Evolutionary conservation across 2,113 vertebrate species (phyloP).

Genomic region (Circaetus gallicus): DNA sequence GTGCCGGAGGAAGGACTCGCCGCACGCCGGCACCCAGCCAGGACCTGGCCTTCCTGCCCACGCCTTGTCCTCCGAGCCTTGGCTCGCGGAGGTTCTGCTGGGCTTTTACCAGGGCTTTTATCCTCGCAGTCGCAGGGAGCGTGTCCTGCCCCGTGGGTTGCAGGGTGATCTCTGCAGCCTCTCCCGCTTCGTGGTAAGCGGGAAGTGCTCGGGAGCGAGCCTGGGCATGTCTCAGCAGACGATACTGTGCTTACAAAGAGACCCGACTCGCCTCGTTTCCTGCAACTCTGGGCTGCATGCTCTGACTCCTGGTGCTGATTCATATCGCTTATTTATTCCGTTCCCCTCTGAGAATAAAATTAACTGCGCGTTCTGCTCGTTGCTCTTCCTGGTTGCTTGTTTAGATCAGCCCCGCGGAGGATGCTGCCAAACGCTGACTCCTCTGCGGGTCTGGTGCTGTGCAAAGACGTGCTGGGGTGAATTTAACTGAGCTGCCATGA

Average conservation of each 20-base stretch:
- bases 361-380: fast-evolving
- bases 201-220: neutral
- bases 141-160: neutral
- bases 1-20: neutral
- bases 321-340: neutral
- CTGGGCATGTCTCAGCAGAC: neutral
- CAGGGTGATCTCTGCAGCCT: neutral
- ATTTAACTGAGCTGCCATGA: neutral
- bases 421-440: neutral
- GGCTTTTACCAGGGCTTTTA: neutral
- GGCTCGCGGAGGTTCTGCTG: neutral
- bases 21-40: fast-evolving
- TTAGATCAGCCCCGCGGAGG: neutral
- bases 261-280: fast-evolving
- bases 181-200: neutral
- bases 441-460: neutral
- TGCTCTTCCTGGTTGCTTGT: neutral
- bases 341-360: neutral
- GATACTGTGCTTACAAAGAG: neutral
- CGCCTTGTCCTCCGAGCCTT: neutral
- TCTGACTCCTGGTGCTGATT: neutral
- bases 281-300: neutral
- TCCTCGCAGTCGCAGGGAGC: neutral
- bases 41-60: neutral
- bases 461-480: neutral